Percentiles rank a stretch among this genome's conserved stretches.
These are phyloP conservation scores for Aphrocallistes beatrix DNA, from an alignment of 37 sponge, comb jelly and placozoan species.

Conservation along the genomic window DNA sequence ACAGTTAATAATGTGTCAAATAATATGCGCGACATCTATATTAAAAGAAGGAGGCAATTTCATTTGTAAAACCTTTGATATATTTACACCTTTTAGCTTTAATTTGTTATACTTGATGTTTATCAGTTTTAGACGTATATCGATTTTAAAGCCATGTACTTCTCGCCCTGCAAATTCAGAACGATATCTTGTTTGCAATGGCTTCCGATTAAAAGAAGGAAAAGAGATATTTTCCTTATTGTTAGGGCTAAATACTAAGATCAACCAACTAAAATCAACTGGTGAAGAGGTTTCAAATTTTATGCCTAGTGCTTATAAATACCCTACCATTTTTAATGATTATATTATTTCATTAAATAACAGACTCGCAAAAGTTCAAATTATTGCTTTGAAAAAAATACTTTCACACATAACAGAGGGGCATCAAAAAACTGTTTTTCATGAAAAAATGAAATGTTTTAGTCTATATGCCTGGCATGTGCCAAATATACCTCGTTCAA, in stretches of 20 bases:
- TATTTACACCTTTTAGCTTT: conserved; percentile 86
- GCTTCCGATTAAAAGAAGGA: conserved; percentile 7
- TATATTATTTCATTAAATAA: not conserved
- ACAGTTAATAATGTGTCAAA: conserved; percentile 90
- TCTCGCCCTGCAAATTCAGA: conserved; percentile 95
- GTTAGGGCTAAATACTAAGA: not conserved
- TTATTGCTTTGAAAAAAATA: not conserved
- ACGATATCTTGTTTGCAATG: conserved; percentile 39
- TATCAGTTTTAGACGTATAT: conserved; percentile 61
- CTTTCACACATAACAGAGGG: not conserved
- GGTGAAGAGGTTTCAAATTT: not conserved
- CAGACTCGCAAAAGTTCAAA: not conserved
- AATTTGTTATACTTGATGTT: conserved; percentile 83
- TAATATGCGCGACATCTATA: conserved; percentile 66
- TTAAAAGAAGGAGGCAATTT: conserved; percentile 80
- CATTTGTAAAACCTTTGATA: conserved; percentile 86
- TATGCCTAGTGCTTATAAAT: not conserved
- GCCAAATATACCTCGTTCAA: not conserved
- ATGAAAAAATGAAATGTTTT: not conserved
- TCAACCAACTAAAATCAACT: not conserved
- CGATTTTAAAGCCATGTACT: conserved; percentile 86
- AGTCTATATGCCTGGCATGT: not conserved
- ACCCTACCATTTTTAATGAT: not conserved
- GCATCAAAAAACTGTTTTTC: not conserved
- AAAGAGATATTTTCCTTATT: not conserved